A percentile compares a stretch with the other conserved stretches of the same genome.
These are phyloP conservation scores for Hemiprocne comata DNA, from an alignment of 2,113 vertebrate species.

Conservation along the genomic window DNA sequence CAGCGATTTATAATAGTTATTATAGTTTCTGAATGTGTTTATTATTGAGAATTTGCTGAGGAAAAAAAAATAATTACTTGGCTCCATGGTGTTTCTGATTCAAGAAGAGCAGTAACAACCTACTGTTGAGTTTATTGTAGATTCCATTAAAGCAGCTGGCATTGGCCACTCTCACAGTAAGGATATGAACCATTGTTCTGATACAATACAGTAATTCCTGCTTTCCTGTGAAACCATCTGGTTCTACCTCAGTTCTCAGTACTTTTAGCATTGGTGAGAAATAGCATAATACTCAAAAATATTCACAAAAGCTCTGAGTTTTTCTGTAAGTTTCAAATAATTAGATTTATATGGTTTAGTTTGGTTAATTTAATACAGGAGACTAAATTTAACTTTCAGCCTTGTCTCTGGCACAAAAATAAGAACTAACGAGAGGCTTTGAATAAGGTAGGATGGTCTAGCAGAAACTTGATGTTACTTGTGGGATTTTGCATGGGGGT, in stretches of 20 bases:
- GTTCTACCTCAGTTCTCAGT: conserved; percentile 1
- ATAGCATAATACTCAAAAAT: not conserved
- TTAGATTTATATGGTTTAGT: not conserved
- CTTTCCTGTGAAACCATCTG: conserved; percentile 13
- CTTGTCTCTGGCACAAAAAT: not conserved
- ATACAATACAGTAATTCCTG: not conserved
- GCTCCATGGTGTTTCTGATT: not conserved
- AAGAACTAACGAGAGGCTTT: not conserved
- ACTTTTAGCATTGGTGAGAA: not conserved
- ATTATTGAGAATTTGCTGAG: conserved; percentile 14
- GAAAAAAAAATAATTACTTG: conserved; percentile 15
- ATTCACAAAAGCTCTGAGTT: not conserved
- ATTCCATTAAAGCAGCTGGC: conserved; percentile 27
- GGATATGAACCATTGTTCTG: conserved; percentile 18
- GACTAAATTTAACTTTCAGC: not conserved
- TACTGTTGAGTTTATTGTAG: conserved; percentile 18
- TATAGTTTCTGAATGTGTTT: conserved; percentile 30
- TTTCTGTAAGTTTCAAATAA: not conserved
- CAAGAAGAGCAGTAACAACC: not conserved
- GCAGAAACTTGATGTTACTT: not conserved
- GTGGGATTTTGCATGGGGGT: not conserved
- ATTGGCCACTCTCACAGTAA: not conserved
- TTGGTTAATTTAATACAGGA: not conserved
- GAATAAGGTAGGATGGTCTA: not conserved
- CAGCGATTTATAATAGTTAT: conserved; percentile 32